Evolutionary conservation across 2,888 invertebrate species (phyloP).

Genomic region (Drosophila nigricruria): DNA sequence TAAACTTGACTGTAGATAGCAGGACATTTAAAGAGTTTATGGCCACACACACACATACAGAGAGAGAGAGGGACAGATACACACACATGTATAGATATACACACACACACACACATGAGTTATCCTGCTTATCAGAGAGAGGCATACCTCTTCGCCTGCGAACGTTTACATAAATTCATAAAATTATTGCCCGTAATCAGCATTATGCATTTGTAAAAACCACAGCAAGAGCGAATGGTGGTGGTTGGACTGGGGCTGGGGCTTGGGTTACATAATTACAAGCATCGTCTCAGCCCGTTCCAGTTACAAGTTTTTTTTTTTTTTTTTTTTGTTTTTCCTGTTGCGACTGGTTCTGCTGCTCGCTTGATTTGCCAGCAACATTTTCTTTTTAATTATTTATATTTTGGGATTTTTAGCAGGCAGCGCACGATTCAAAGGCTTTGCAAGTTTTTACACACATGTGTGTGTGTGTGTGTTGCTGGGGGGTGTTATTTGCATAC

Average conservation of each 20-base stretch:
- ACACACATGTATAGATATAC: neutral
- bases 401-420: constrained; percentile 81
- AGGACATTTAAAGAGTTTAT: constrained; percentile 55
- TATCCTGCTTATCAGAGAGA: constrained; percentile 54
- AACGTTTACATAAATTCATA: constrained; percentile 80
- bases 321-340: no score
- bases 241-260: neutral
- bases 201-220: constrained; percentile 84
- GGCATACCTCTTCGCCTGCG: constrained; percentile 49
- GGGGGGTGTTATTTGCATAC: constrained; percentile 74
- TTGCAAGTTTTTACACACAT: constrained; percentile 45
- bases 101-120: neutral
- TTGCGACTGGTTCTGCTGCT: constrained; percentile 43
- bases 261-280: constrained; percentile 50
- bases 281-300: constrained; percentile 28
- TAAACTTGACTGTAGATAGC: constrained; percentile 42
- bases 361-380: constrained; percentile 80
- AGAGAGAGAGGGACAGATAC: constrained; percentile 2
- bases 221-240: constrained; percentile 64
- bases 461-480: constrained; percentile 20
- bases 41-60: constrained; percentile 18
- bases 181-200: constrained; percentile 85
- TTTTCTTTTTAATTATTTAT: constrained; percentile 81
- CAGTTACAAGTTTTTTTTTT: neutral
- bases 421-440: constrained; percentile 73